Evolutionary conservation across 2,113 vertebrate species (phyloP).

Genomic region (Lathamus discolor): DNA sequence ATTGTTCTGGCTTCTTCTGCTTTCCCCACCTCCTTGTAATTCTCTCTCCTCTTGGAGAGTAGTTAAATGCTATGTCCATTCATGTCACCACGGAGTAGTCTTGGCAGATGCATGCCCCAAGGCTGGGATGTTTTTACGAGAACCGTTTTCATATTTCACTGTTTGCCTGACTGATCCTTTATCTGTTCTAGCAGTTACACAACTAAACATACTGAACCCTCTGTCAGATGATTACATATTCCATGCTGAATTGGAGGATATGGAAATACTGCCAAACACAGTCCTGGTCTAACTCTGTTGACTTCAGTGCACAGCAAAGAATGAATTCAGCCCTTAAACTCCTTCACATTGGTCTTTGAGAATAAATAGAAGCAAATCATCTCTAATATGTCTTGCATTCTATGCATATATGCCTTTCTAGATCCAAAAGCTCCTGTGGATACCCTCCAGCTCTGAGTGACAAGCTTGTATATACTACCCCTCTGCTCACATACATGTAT

Average conservation of each 20-base stretch:
- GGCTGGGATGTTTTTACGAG: slow-evolving; percentile 74
- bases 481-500: neutral
- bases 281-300: slow-evolving; percentile 27
- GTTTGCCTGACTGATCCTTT: slow-evolving; percentile 75
- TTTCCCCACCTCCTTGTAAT: slow-evolving; percentile 67
- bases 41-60: slow-evolving; percentile 70
- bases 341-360: neutral
- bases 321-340: slow-evolving; percentile 7
- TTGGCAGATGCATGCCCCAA: slow-evolving; percentile 66
- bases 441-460: neutral
- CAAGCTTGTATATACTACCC: neutral
- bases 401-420: neutral
- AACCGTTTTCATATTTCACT: slow-evolving; percentile 72
- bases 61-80: slow-evolving; percentile 66
- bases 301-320: neutral
- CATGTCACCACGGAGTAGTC: slow-evolving; percentile 69
- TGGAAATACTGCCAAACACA: slow-evolving; percentile 43
- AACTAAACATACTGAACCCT: slow-evolving; percentile 66
- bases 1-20: slow-evolving; percentile 66
- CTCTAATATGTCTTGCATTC: neutral
- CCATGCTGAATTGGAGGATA: slow-evolving; percentile 56
- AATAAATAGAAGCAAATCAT: slow-evolving; percentile 1
- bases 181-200: slow-evolving; percentile 75
- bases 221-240: slow-evolving; percentile 61
- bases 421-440: neutral